Conservation (phyloP, 37 sponge, comb jelly and placozoan genomes). For the Geodia barretti region DNA sequence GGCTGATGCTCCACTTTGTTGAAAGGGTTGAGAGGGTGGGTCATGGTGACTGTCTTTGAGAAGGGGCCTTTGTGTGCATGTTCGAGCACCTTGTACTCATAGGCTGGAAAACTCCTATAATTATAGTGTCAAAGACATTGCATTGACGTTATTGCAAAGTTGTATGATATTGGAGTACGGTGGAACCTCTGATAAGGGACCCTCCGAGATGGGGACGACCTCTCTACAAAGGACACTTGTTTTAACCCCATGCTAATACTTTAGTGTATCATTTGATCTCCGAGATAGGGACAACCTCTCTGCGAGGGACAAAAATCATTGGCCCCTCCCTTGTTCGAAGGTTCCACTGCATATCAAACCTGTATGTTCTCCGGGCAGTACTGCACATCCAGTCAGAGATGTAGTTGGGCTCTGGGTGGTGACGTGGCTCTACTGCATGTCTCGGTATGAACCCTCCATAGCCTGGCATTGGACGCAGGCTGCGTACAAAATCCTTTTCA, state of each 20-base stretch:
- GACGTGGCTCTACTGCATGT: slow-evolving; percentile 5
- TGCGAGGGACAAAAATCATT: too few species aligned
- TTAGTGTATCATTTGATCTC: too few species aligned
- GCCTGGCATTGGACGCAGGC: slow-evolving; percentile 58
- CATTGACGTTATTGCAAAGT: too few species aligned
- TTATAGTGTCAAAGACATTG: neutral
- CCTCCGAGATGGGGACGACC: too few species aligned
- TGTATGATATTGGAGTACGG: too few species aligned
- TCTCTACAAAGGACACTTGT: too few species aligned
- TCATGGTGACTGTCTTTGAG: slow-evolving; percentile 69
- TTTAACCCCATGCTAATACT: too few species aligned
- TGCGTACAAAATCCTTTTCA: slow-evolving; percentile 5
- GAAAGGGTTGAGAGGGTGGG: slow-evolving; percentile 71
- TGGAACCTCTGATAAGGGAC: too few species aligned
- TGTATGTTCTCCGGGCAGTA: slow-evolving; percentile 45
- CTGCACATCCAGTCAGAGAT: slow-evolving; percentile 30
- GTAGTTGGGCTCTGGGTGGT: neutral
- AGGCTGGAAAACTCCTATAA: slow-evolving; percentile 36
- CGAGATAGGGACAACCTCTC: too few species aligned
- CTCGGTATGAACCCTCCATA: slow-evolving; percentile 59
- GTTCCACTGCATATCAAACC: too few species aligned
- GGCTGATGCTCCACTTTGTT: slow-evolving; percentile 14
- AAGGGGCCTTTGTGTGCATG: slow-evolving; percentile 44
- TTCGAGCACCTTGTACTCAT: slow-evolving; percentile 32
- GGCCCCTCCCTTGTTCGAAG: too few species aligned